phyloP scores from a whole-genome alignment of 2,888 invertebrate species.

The Ophioninae sp. region DNA sequence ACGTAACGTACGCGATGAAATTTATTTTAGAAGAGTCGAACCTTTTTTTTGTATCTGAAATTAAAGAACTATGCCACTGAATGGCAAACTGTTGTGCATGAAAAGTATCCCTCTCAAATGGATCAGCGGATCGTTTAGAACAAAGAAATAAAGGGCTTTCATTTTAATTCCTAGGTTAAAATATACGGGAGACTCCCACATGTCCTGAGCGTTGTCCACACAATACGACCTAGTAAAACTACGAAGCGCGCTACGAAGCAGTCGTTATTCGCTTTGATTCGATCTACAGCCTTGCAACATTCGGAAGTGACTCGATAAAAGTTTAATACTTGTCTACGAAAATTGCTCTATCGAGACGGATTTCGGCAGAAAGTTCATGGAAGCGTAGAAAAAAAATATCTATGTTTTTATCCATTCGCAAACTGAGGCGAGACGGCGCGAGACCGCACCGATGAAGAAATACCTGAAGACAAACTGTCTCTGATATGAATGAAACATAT shows the following conservation, averaged over 20 bases:
- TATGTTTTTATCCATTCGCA: neutral
- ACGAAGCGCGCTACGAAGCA: slow-evolving; percentile 36
- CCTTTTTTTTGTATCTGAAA: neutral
- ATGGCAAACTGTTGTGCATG: neutral
- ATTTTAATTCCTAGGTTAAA: neutral
- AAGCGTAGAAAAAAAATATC: neutral
- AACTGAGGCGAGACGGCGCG: neutral
- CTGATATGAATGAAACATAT: neutral
- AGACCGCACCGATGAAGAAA: neutral
- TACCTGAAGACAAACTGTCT: neutral
- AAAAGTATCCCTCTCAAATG: neutral
- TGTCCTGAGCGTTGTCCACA: neutral
- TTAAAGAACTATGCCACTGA: neutral
- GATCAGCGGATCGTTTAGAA: neutral
- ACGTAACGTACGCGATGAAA: too few species aligned
- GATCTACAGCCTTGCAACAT: neutral
- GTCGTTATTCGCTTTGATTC: slow-evolving; percentile 16
- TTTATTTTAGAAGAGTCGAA: too few species aligned
- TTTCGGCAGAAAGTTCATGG: neutral
- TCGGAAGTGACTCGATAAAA: neutral
- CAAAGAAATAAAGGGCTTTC: neutral
- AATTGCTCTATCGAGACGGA: neutral
- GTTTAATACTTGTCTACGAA: neutral
- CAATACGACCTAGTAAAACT: slow-evolving; percentile 12
- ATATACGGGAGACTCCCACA: neutral